A percentile compares a stretch with the other conserved stretches of the same genome.
Evolutionary conservation across 2,113 vertebrate species (phyloP).

Genomic region (Catharus bicknelli): DNA sequence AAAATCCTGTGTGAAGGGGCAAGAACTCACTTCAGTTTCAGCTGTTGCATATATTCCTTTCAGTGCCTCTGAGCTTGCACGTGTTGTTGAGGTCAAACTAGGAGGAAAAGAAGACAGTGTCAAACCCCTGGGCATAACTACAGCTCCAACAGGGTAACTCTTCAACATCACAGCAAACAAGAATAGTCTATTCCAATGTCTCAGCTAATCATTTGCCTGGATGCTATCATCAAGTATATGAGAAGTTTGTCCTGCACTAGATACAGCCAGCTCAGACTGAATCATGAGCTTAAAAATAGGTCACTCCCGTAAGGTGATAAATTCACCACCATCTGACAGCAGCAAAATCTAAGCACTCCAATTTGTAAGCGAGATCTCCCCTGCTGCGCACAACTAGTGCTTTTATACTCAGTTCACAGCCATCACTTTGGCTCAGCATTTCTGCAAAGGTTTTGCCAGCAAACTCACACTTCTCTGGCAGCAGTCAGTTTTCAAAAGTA

Average conservation of each 20-base stretch:
- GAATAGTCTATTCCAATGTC: neutral
- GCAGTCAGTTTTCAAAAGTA: neutral
- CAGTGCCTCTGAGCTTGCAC: conserved; percentile 89
- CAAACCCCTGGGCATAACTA: neutral
- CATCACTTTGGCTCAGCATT: neutral
- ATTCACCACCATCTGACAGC: neutral
- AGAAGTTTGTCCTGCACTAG: neutral
- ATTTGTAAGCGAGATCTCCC: neutral
- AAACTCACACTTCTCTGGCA: neutral
- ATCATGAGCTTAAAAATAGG: conserved; percentile 11
- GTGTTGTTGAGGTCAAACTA: conserved; percentile 94
- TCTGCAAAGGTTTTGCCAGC: neutral
- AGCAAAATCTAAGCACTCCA: neutral
- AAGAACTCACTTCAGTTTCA: conserved; percentile 85
- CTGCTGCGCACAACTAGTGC: neutral
- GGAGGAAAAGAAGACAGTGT: neutral
- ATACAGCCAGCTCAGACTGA: neutral
- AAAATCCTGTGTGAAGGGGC: neutral
- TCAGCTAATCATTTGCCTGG: neutral
- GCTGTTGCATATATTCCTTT: conserved; percentile 83
- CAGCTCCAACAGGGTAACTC: neutral
- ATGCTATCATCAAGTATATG: neutral
- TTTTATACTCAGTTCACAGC: neutral
- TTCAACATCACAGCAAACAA: neutral
- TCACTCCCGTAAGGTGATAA: neutral